phyloP scores from a whole-genome alignment of 2,797 vertebrate species.

The Adrianichthys oophorus region DNA sequence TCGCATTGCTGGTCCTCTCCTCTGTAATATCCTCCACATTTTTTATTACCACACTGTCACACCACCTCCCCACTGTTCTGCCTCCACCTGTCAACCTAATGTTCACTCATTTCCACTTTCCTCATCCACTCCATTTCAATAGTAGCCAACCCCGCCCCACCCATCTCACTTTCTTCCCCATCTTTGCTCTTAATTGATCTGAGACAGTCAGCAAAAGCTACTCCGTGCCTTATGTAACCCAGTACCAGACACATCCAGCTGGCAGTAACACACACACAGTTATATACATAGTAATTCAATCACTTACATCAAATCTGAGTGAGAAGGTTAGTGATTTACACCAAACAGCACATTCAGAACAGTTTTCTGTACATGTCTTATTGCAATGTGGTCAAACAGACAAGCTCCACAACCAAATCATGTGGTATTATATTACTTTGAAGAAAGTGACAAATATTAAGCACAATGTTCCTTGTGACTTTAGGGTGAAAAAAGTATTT shows the following conservation, averaged over 20 bases:
- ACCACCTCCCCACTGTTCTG: constrained; percentile 29
- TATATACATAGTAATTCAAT: constrained; percentile 38
- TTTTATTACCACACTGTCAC: constrained; percentile 22
- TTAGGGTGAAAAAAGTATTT: background rate
- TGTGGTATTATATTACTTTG: too few species aligned
- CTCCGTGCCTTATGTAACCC: constrained; percentile 71
- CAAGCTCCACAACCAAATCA: too few species aligned
- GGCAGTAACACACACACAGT: constrained; percentile 38
- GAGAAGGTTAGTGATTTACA: constrained; percentile 49
- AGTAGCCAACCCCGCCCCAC: constrained; percentile 6
- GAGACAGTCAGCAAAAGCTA: constrained; percentile 60
- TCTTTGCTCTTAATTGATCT: constrained; percentile 70
- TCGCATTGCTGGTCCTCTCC: constrained; percentile 36
- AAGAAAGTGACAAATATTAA: too few species aligned
- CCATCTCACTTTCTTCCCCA: constrained; percentile 34
- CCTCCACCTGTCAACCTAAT: constrained; percentile 59
- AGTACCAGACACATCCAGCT: constrained; percentile 69
- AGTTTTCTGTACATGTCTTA: constrained; percentile 17
- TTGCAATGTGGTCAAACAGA: constrained; percentile 33
- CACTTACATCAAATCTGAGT: constrained; percentile 53
- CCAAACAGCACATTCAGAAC: constrained; percentile 47
- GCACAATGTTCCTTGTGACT: too few species aligned
- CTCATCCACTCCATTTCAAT: constrained; percentile 54
- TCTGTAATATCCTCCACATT: constrained; percentile 46
- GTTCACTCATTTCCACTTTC: constrained; percentile 67